Evolutionary conservation across 1,140 invertebrate species (phyloP), one percentile per base, ranked within the genome.

Genomic region (Heliconius congener): DNA sequence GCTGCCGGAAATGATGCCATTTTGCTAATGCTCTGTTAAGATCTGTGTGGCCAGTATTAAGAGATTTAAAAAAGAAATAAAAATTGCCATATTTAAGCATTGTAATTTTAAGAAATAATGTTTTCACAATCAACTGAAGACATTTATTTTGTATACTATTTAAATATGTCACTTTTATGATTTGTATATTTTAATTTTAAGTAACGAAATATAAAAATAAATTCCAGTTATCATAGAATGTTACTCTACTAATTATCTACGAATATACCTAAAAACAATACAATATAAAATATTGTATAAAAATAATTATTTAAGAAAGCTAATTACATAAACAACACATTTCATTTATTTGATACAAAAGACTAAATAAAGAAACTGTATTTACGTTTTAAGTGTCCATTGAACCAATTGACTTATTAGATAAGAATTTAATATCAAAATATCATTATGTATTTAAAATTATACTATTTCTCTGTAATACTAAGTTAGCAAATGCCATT

Each of bases 1-100:
- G 71, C 84, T 80, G 79, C 84, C 85, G 90, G 88, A 93, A 92
- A 89, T 89, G 89, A 91, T 77, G 82, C 85, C 91, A 93, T 92
- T 88, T 91, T 90, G 81, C 83, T 50, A 71, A 34, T 79, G 42
- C 42, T 16, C 3, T 13, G 27, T 30, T 16, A n/a, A 57, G 50
- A 9, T 37, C 19, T 18, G 71, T 60, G 71, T 76, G 19, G 57
- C 79, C 74, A 80, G 52, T 37, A 27, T 11, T 50, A 37, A 6
- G 76, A 30, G 9, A 74, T 79, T 84, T 79, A 74, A 85, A 23
- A 66, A n/a, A n/a, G n/a, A n/a, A n/a, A n/a, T n/a, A n/a, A n/a
- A 16, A 83, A 80, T 57, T 78, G 18, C 76, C 50, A 60, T 8
- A 13, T 27, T 30, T 23, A 60, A 37, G 11, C 23, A 74, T 11